Percentiles rank a stretch among this genome's conserved stretches.
phyloP scores from a whole-genome alignment of 2,888 invertebrate species.

The Athrips mouffetella region DNA sequence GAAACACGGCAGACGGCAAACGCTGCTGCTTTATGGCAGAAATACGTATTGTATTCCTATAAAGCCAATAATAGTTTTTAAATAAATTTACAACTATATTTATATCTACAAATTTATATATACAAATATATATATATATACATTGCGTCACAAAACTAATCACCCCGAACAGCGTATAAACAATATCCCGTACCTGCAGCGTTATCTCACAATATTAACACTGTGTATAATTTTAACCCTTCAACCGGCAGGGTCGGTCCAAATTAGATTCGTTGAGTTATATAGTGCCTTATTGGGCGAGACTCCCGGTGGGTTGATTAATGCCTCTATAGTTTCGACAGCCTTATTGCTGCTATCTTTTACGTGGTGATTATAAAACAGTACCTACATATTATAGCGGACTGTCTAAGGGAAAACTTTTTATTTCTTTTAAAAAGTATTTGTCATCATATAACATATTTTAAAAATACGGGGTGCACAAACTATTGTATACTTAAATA shows the following conservation, averaged over 20 bases:
- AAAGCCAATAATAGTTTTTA: too few relatives aligned
- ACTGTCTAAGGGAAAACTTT: too few relatives aligned
- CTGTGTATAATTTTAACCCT: slow-evolving; percentile 41
- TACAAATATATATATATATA: neutral
- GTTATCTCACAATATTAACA: slow-evolving; percentile 15
- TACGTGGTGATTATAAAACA: slow-evolving; percentile 18
- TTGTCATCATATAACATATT: too few relatives aligned
- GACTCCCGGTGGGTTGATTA: slow-evolving; percentile 54
- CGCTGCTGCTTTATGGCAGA: too few relatives aligned
- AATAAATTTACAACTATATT: neutral
- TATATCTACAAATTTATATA: neutral
- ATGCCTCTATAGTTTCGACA: slow-evolving; percentile 47
- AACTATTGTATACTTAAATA: too few relatives aligned
- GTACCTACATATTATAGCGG: too few relatives aligned
- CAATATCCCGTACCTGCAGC: slow-evolving; percentile 13
- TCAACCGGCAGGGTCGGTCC: slow-evolving; percentile 41
- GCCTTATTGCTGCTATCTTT: slow-evolving; percentile 30
- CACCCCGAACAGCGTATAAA: slow-evolving; percentile 1
- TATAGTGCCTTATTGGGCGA: slow-evolving; percentile 53
- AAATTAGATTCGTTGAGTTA: slow-evolving; percentile 62
- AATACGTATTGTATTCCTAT: too few relatives aligned
- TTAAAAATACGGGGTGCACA: too few relatives aligned
- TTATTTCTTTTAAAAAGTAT: too few relatives aligned
- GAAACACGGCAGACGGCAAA: too few relatives aligned
- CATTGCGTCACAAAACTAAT: slow-evolving; percentile 9